Base-by-base conservation (phyloP, 1,140 invertebrate genomes). In the Diorhabda carinulata region DNA sequence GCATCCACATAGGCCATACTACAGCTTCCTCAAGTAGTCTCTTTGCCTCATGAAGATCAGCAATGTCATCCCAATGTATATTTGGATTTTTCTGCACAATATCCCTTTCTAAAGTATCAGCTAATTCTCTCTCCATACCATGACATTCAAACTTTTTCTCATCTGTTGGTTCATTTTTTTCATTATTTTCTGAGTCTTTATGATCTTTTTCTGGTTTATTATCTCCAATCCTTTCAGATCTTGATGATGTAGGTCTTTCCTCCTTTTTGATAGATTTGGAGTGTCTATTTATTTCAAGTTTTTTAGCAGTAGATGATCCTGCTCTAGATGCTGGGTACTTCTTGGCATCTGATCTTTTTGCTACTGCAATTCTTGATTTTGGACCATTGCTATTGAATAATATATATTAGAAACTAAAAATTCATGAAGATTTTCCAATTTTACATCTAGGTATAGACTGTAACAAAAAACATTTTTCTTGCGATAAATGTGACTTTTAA, bases 71-170 rank as follows among this genome's bases (percentile, higher is more conserved):
- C 97, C 97, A 99, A 77, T 90, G 87, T 71, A 98, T 95, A 83
- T 97, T 97, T 10, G 96, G 95, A 86, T 99, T 96, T 83, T 96
- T 97, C 83, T 98, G 96, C 69, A 99, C 89, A 82, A 99, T 99
- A 84, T 98, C 97, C 79, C 97, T 85, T 83, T 99, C 97, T 89
- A 87, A 84, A 84, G 96, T 92, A 78, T 99, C 97, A 2, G 98
- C 96, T 52, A 99, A 86, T 80, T 98, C 97, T 61, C 91, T 88
- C 82, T 99, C 97, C 77, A 91, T 91, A 56, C 94, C 90, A 70
- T 89, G 87, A 57, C 93, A 89, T 80, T 98, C 96, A 86, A 98
- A 99, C 80, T 93, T 92, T 74, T 90, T 90, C 72, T 96, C 94
- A 71, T 92, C 90, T 68, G 90, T 87, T 78, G 91, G 88, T 56